Evolutionary conservation across 2,113 vertebrate genomes (phyloP).

Genomic region (Andinoacara biseriatus): DNA sequence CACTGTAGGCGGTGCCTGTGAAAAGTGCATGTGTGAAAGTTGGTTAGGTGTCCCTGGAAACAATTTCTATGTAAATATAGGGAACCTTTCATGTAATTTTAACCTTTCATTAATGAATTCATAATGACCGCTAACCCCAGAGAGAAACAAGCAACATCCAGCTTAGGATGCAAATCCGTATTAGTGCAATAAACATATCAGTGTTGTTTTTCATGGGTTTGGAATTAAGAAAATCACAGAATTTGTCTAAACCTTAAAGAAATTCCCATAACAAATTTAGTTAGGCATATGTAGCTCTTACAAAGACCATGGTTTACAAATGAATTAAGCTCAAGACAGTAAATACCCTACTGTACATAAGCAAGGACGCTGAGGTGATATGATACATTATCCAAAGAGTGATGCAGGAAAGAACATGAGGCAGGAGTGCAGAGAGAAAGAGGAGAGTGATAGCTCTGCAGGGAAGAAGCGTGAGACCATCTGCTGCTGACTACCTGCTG

Average conservation of each 20-base stretch:
- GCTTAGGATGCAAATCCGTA: neutral
- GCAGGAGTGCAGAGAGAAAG: conserved; percentile 47
- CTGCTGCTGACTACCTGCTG: conserved; percentile 76
- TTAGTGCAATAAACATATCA: neutral
- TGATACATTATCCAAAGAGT: conserved; percentile 57
- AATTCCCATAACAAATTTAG: neutral
- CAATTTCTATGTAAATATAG: neutral
- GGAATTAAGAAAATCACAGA: neutral
- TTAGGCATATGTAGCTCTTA: conserved; percentile 14
- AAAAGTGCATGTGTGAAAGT: neutral
- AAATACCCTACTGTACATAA: conserved; percentile 44
- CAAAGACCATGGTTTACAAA: conserved; percentile 8
- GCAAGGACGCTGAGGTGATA: conserved; percentile 61
- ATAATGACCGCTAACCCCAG: neutral
- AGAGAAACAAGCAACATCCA: neutral
- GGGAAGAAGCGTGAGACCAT: conserved; percentile 75
- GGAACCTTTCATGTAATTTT: neutral
- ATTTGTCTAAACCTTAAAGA: neutral
- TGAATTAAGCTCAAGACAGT: conserved; percentile 19
- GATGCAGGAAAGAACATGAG: conserved; percentile 54
- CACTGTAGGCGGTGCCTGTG: neutral
- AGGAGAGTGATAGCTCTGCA: conserved; percentile 73
- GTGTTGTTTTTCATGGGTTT: neutral
- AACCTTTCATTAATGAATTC: neutral
- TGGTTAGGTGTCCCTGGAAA: neutral